Percentiles rank a stretch among this genome's conserved stretches.
These are phyloP conservation scores for Lonchura striata DNA, from an alignment of 2,113 vertebrate species.

Conservation along the genomic window DNA sequence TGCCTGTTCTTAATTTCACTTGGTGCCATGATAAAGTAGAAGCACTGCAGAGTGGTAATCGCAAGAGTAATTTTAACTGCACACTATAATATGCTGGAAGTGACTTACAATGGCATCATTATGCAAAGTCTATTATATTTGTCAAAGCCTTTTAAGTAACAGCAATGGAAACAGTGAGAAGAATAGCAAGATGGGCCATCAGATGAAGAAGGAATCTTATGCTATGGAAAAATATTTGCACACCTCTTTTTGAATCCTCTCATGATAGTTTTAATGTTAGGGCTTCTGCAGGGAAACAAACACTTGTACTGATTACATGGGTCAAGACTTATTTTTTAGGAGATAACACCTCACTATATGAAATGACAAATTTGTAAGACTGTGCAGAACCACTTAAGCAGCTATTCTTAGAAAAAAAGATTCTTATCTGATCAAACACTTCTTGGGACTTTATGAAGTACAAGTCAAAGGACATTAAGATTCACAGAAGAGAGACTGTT, in stretches of 20 bases:
- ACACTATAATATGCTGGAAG: constrained; percentile 11
- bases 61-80: neutral
- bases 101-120: constrained; percentile 32
- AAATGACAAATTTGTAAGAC: neutral
- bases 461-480: constrained; percentile 12
- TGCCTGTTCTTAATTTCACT: neutral
- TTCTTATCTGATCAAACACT: constrained; percentile 24
- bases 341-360: neutral
- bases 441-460: constrained; percentile 2
- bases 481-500: neutral
- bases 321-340: neutral
- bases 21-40: constrained; percentile 26
- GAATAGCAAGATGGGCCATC: neutral
- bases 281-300: constrained; percentile 8
- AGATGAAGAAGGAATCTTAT: neutral
- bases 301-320: neutral
- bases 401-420: constrained; percentile 16
- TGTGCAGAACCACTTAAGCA: neutral
- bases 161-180: constrained; percentile 25
- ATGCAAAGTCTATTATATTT: constrained; percentile 34
- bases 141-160: constrained; percentile 44
- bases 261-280: neutral
- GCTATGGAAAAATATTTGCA: neutral
- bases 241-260: neutral
- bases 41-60: neutral